phyloP scores from a whole-genome alignment of 2,797 vertebrate species.

The Sibirionetta formosa region DNA sequence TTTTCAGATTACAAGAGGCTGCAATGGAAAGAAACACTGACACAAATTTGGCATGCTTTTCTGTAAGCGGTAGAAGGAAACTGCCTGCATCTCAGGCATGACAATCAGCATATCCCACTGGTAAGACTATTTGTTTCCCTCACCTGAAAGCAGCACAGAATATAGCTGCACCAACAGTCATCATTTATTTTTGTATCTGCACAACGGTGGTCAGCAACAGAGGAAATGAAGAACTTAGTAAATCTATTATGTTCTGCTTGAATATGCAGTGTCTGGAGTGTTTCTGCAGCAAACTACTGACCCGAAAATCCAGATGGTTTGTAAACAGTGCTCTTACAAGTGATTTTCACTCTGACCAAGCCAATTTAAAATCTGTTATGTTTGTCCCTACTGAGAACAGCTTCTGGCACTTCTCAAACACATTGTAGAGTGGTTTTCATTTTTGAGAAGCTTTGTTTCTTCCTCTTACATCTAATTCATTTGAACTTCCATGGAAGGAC shows the following conservation, averaged over 20 bases:
- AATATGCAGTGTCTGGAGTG: neutral
- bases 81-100: slow-evolving; percentile 22
- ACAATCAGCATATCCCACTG: neutral
- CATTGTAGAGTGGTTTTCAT: neutral
- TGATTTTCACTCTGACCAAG: neutral
- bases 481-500: slow-evolving; percentile 11
- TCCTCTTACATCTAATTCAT: neutral
- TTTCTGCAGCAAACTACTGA: neutral
- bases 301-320: slow-evolving; percentile 18
- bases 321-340: neutral
- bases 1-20: slow-evolving; percentile 47
- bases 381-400: neutral
- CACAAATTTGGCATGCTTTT: slow-evolving; percentile 24
- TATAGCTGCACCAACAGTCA: neutral
- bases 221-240: neutral
- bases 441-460: slow-evolving; percentile 32
- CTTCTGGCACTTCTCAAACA: neutral
- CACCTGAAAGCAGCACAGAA: neutral
- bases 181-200: neutral
- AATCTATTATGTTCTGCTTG: neutral
- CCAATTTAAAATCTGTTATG: neutral
- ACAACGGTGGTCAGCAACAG: neutral
- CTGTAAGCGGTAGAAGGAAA: slow-evolving; percentile 27
- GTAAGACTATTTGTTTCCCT: neutral
- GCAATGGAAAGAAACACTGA: slow-evolving; percentile 25